A percentile compares a stretch with the other conserved stretches of the same genome.
phyloP scores from a whole-genome alignment of 2,888 invertebrate genomes.

The Thalpophila matura region DNA sequence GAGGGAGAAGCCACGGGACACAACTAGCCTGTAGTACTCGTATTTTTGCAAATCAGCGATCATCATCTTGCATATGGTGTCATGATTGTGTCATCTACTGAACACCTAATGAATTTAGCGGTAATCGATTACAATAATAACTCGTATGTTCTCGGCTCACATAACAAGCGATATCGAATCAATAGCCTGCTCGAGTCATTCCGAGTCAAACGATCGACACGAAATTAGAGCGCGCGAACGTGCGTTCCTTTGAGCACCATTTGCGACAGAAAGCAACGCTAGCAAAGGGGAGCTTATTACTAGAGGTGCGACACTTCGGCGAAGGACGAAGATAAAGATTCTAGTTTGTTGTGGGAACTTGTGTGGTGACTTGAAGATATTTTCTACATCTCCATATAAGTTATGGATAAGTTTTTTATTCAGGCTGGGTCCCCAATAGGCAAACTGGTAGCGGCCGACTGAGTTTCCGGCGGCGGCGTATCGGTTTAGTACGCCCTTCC shows the following conservation, averaged over 20 bases:
- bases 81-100: constrained; percentile 7
- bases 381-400: too few species aligned
- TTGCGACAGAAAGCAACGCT: constrained; percentile 79
- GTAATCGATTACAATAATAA: constrained; percentile 51
- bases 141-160: constrained; percentile 35
- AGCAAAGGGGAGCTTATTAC: constrained; percentile 77
- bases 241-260: constrained; percentile 85
- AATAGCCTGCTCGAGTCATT: constrained; percentile 65
- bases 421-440: too few species aligned
- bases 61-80: not conserved
- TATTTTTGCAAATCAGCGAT: constrained; percentile 3
- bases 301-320: constrained; percentile 57
- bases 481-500: too few species aligned
- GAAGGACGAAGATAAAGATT: constrained; percentile 39
- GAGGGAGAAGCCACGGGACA: too few species aligned
- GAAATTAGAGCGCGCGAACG: constrained; percentile 85
- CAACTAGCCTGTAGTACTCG: too few species aligned
- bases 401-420: too few species aligned
- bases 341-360: not conserved
- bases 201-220: constrained; percentile 71
- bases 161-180: constrained; percentile 67
- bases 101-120: constrained; percentile 16
- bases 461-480: too few species aligned
- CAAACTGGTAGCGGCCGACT: too few species aligned
- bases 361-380: not conserved